Evolutionary conservation across 2,888 invertebrate species (phyloP).

Genomic region (Cantharis flavilabris): DNA sequence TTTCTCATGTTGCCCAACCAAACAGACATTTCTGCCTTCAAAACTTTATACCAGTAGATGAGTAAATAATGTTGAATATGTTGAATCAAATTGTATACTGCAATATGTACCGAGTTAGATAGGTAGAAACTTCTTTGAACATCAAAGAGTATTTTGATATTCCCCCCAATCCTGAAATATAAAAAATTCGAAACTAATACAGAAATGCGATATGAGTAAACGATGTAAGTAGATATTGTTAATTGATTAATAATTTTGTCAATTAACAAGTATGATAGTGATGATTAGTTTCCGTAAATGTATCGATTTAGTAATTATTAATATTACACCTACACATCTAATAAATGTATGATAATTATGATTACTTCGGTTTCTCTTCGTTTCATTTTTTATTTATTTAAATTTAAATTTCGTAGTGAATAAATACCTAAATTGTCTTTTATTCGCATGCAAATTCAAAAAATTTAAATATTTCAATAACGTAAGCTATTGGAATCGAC

Average conservation of each 20-base stretch:
- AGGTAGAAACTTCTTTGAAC: neutral
- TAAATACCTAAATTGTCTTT: neutral
- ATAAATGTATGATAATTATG: neutral
- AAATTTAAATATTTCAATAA: neutral
- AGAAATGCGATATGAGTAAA: neutral
- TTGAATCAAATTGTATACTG: neutral
- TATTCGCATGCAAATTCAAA: neutral
- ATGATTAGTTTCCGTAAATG: neutral
- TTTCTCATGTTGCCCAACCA: neutral
- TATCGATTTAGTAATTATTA: neutral
- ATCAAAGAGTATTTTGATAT: neutral
- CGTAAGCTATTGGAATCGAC: neutral
- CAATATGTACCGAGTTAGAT: neutral
- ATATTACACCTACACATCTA: neutral
- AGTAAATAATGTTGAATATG: neutral
- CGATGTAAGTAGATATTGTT: neutral
- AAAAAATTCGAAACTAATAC: neutral
- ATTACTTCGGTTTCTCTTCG: neutral
- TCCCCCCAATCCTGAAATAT: too few relatives aligned
- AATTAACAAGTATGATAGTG: neutral
- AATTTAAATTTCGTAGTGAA: neutral
- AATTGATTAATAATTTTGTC: neutral
- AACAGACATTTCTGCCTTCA: neutral
- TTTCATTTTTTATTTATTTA: neutral
- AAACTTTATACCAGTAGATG: neutral